Evolutionary conservation across 2,113 vertebrate species (phyloP).

Genomic region (Alethe castanea): DNA sequence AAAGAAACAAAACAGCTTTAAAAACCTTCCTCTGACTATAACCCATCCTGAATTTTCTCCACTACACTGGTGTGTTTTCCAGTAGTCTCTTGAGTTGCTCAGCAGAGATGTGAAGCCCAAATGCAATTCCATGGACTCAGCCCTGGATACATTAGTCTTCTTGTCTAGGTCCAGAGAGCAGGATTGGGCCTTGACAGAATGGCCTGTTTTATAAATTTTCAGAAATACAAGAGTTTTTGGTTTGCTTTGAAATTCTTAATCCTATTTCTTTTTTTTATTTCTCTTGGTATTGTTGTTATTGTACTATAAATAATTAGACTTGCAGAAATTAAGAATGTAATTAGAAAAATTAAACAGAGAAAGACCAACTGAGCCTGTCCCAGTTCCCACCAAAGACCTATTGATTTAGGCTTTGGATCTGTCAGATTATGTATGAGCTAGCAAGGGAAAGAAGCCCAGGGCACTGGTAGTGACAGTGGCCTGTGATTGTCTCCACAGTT

Average conservation of each 20-base stretch:
- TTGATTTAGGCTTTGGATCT: not conserved
- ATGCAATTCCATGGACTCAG: not conserved
- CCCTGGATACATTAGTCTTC: not conserved
- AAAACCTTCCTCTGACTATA: not conserved
- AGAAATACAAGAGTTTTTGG: not conserved
- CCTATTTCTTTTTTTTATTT: not conserved
- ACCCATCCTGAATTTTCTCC: not conserved
- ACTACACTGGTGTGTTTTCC: not conserved
- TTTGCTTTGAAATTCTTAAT: not conserved
- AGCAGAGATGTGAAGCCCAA: not conserved
- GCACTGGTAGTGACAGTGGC: not conserved
- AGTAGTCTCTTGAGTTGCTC: not conserved
- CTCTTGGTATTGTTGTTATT: not conserved
- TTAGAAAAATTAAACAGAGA: not conserved
- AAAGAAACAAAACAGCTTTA: not conserved
- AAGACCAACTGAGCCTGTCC: not conserved
- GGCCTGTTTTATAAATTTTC: not conserved
- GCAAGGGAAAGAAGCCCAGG: not conserved
- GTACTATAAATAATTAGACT: not conserved
- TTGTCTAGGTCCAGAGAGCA: not conserved
- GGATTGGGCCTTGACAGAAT: not conserved
- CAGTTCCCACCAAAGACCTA: not conserved
- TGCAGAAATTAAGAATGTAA: not conserved
- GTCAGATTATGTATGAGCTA: not conserved
- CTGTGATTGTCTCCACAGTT: not conserved